These are phyloP conservation scores for Limosa lapponica DNA, from an alignment of 2,797 vertebrate species.

Conservation along the genomic window DNA sequence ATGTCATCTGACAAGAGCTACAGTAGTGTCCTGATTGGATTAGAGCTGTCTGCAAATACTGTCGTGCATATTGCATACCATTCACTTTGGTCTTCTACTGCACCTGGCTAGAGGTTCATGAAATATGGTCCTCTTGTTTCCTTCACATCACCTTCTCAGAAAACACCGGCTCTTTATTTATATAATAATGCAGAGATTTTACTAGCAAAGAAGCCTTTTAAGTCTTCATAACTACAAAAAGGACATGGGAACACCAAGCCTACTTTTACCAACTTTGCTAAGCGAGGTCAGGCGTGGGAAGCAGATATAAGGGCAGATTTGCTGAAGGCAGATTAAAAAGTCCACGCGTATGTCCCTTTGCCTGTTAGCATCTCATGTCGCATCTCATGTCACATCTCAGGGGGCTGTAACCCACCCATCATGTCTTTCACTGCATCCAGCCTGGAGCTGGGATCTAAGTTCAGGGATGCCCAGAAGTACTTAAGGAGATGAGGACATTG, in stretches of 20 bases:
- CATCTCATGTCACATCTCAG: background rate
- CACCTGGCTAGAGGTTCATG: background rate
- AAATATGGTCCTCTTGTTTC: background rate
- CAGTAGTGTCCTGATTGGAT: background rate
- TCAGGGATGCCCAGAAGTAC: background rate
- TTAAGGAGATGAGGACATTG: background rate
- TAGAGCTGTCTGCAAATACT: background rate
- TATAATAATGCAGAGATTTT: background rate
- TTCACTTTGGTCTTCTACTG: background rate
- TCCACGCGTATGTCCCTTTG: background rate
- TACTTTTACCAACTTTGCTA: background rate
- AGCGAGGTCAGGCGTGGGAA: background rate
- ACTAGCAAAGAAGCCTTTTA: background rate
- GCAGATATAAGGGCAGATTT: background rate
- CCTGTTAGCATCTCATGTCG: background rate
- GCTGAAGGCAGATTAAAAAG: background rate
- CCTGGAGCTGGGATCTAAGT: background rate
- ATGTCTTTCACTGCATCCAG: background rate
- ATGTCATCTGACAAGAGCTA: background rate
- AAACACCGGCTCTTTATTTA: background rate
- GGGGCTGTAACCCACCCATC: background rate
- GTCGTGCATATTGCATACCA: rapidly evolving
- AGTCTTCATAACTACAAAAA: background rate
- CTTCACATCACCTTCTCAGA: background rate
- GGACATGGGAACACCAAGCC: background rate